These are phyloP conservation scores for Cichladusa arquata DNA, from an alignment of 2,113 vertebrate genomes.

Conservation along the genomic window DNA sequence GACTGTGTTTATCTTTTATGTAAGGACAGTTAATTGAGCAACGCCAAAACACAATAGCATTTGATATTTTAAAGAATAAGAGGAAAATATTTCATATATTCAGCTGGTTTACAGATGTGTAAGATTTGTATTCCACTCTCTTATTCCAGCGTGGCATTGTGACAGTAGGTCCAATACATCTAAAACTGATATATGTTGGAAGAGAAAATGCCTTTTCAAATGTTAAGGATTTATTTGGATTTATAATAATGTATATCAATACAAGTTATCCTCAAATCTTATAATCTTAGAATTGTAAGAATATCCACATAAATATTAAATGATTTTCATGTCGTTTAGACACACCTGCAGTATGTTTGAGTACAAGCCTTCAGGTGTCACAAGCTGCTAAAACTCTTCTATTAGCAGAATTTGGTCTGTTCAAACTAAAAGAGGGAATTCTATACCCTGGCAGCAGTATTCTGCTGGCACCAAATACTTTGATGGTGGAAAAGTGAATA, in stretches of 20 bases:
- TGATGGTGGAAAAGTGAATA: not conserved
- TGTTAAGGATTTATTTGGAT: slow-evolving; percentile 26
- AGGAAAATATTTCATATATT: slow-evolving; percentile 82
- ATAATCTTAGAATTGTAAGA: slow-evolving; percentile 44
- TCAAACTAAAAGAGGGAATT: slow-evolving; percentile 38
- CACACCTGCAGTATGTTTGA: slow-evolving; percentile 58
- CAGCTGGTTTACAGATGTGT: slow-evolving; percentile 97
- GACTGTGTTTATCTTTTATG: slow-evolving; percentile 88
- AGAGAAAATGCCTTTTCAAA: slow-evolving; percentile 60
- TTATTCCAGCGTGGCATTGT: slow-evolving; percentile 84
- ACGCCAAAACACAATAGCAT: slow-evolving; percentile 85
- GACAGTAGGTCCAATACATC: slow-evolving; percentile 74
- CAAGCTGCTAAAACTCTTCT: slow-evolving; percentile 56
- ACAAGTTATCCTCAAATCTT: slow-evolving; percentile 8
- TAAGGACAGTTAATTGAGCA: slow-evolving; percentile 81
- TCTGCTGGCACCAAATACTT: slow-evolving; percentile 9
- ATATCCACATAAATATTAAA: slow-evolving; percentile 1
- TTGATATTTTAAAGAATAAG: slow-evolving; percentile 87
- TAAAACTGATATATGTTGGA: slow-evolving; percentile 59
- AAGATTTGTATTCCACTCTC: slow-evolving; percentile 83
- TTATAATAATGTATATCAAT: not conserved
- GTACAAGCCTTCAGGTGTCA: slow-evolving; percentile 35
- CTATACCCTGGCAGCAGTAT: not conserved
- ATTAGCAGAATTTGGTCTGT: slow-evolving; percentile 31
- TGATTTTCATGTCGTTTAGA: slow-evolving; percentile 33